Base-by-base conservation (phyloP, 64 coral and sea anemone species). In the Exaiptasia diaphana region DNA sequence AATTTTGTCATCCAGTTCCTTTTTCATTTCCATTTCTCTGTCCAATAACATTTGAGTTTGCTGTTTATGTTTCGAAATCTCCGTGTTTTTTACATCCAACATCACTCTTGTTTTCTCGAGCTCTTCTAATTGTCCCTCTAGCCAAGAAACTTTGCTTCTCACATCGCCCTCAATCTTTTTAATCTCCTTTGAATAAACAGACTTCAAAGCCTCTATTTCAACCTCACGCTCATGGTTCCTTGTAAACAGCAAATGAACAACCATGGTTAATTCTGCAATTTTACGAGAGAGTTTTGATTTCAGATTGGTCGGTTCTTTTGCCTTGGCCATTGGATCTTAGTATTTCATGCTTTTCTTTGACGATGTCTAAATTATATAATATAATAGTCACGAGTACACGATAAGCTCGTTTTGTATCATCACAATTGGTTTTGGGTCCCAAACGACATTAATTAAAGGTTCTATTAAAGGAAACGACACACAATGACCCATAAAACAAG, bases 201-300 rank as follows among this genome's bases (percentile, higher is more conserved):
- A 92, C 77, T 89, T 99, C 31, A 86, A 74, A 3, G 95, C 80
- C 30, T 88, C 83, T 3, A 99, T 72, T 65, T 99, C 95, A 2
- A 99, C 50, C 49, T 99, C 95, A 55, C 89, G 85, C 43, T 99
- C 95, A 49, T 99, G 95, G 64, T 99, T 99, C 60, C 95, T 88
- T 53, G 90, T 93, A 85, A 99, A 99, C 21, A 99, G 38, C 50
- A 99, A 74, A 30, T 99, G 95, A 49, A 99, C 90, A 20, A 99
- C 90, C 84, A 88, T 99, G 1, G 84, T 99, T 12, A 99, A 68
- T 82, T 99, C 95, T 41, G 85, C 90, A 27, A 99, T 86, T 53
- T 99, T 99, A 28, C 90, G 83, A 21, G 95, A 99, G 44, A 99
- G 80, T 71, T 74, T 92, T 38, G 78, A 48, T 69, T 99, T 99